Evolutionary conservation across 2,797 vertebrate genomes (phyloP), one percentile per base, ranked within the genome.

Genomic region (Phrynocephalus forsythii): DNA sequence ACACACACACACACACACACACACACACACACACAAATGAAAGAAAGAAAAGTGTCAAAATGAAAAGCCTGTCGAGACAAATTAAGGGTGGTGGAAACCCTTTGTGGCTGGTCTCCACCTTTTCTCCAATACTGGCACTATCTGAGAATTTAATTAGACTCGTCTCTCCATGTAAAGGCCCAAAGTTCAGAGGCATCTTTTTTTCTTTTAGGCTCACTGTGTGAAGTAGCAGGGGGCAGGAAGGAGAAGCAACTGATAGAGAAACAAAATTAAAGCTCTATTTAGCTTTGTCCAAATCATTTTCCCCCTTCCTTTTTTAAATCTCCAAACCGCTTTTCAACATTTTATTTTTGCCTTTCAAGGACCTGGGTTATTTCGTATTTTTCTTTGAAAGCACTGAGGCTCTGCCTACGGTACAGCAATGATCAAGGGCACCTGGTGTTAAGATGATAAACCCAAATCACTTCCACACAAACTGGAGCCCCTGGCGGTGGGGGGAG

Each of bases 191-290:
- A 90, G 30, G 22, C 28, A 88, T 2, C 0, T 88, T 88, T 85
- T 85, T 38, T 84, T 73, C 48, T 73, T 88, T 83, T 86, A 77
- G n/a, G 68, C 20, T 56, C 75, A 82, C 68, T 26, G 76, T 86
- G 56, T 86, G 76, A 91, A 93, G 90, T 11, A 6, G 63, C 16
- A 4, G 48, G 2, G 6, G 87, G 8, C 77, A 16, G 20, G 1
- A 56, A 13, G 52, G 4, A 44, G 20, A n/a, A 3, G 20, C 11
- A 0, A 18, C 71, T 73, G 71, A 7, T 33, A 15, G 13, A 91
- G 69, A 91, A 91, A 91, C 9, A 81, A 91, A 91, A 90, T 87
- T 79, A 85, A 93, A 93, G 11, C 44, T 84, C 24, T 87, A 1
- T 18, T 10, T 26, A 20, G 82, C 77, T 79, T 93, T 81, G 8